A percentile compares a stretch with the other conserved stretches of the same genome.
These are phyloP conservation scores for Dicyrtomina minuta DNA, from an alignment of 2,888 invertebrate genomes.

Conservation along the genomic window DNA sequence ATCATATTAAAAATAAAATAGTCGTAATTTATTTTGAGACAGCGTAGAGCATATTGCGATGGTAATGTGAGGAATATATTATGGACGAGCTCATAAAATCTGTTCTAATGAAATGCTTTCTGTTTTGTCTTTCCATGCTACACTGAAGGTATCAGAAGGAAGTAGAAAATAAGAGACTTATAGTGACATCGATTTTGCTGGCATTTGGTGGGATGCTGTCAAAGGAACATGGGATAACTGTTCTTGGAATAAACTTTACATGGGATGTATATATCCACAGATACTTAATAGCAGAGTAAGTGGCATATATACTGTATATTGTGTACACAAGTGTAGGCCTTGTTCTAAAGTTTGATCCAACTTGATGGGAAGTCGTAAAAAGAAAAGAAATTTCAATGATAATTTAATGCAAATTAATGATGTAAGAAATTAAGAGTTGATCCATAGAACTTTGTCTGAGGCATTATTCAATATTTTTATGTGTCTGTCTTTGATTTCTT, in stretches of 20 bases:
- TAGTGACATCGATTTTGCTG: slow-evolving; percentile 45
- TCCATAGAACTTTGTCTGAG: no score
- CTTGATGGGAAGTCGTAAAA: no score
- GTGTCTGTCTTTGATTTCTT: slow-evolving; percentile 1
- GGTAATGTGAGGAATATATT: not conserved
- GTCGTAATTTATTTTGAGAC: not conserved
- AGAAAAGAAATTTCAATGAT: no score
- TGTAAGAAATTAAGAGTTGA: no score
- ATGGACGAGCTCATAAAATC: no score
- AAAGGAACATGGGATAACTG: slow-evolving; percentile 82
- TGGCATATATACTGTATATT: no score
- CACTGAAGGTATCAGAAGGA: slow-evolving; percentile 53
- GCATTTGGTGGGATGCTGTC: slow-evolving; percentile 70
- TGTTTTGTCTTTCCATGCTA: no score
- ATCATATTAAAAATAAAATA: slow-evolving; percentile 7
- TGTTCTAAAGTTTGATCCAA: no score
- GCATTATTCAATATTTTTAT: not conserved
- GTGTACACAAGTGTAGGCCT: no score
- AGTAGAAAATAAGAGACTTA: slow-evolving; percentile 46
- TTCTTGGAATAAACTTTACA: slow-evolving; percentile 73
- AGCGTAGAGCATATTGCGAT: no score
- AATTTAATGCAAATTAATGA: slow-evolving; percentile 18
- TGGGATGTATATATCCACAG: slow-evolving; percentile 68
- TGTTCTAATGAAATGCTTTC: no score
- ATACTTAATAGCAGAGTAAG: slow-evolving; percentile 47